Percentiles rank a stretch among this genome's conserved stretches.
These are phyloP conservation scores for Columba guinea DNA, from an alignment of 2,797 vertebrate species.

Conservation along the genomic window DNA sequence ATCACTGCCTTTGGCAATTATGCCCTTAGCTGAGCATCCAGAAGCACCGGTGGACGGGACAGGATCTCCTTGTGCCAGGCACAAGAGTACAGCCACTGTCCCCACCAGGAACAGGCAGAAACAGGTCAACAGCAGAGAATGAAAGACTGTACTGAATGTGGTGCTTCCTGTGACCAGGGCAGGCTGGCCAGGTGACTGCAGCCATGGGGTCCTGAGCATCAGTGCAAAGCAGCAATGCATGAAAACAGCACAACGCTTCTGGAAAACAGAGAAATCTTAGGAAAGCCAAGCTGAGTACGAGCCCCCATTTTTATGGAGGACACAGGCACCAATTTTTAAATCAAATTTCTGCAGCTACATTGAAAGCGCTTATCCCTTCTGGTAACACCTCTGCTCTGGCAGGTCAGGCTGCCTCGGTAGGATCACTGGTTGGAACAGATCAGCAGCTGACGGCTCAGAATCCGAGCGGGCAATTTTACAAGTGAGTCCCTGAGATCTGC, in stretches of 20 bases:
- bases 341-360: background rate
- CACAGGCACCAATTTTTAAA: background rate
- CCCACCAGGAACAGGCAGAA: background rate
- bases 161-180: background rate
- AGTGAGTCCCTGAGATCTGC: background rate
- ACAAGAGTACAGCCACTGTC: background rate
- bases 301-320: too few relatives aligned
- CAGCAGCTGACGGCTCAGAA: background rate
- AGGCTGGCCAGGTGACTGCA: background rate
- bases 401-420: background rate
- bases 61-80: background rate
- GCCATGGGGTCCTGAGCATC: background rate
- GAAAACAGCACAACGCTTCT: background rate
- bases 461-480: background rate
- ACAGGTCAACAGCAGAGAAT: background rate
- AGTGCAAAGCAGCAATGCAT: background rate
- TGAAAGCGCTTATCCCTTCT: background rate
- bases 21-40: background rate
- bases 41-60: background rate
- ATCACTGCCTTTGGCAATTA: background rate
- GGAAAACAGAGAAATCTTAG: background rate
- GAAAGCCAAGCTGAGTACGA: background rate
- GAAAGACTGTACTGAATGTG: background rate
- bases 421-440: background rate
- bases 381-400: background rate